Evolutionary conservation across 1,140 invertebrate genomes (phyloP).

Genomic region (Trichoplusia ni): DNA sequence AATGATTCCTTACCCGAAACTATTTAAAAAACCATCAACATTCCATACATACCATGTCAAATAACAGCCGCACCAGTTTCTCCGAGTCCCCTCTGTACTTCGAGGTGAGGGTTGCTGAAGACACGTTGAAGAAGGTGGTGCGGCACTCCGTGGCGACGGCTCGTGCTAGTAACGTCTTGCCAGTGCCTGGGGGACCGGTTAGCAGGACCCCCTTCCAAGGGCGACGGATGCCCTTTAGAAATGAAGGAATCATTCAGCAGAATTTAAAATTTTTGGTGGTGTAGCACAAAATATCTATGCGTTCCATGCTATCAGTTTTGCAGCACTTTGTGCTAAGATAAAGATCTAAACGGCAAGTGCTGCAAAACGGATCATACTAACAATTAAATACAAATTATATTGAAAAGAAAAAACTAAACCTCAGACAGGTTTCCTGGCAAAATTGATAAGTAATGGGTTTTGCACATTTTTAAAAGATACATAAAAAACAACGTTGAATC

Average conservation of each 20-base stretch:
- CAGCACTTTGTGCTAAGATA: too few relatives aligned
- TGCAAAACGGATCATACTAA: too few relatives aligned
- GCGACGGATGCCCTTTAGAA: slow-evolving; percentile 89
- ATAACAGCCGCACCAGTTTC: slow-evolving; percentile 97
- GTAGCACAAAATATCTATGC: neutral
- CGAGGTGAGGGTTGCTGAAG: slow-evolving; percentile 97
- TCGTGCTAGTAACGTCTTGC: slow-evolving; percentile 99
- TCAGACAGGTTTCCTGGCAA: too few relatives aligned
- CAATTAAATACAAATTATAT: too few relatives aligned
- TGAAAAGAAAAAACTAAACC: too few relatives aligned
- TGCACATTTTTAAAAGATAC: too few relatives aligned
- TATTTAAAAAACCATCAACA: neutral
- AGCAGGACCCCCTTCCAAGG: slow-evolving; percentile 95
- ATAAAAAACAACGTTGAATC: too few relatives aligned
- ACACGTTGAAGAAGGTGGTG: slow-evolving; percentile 99
- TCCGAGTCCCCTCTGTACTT: slow-evolving; percentile 99
- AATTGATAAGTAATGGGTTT: too few relatives aligned
- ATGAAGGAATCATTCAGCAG: neutral
- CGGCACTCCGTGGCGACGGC: slow-evolving; percentile 99
- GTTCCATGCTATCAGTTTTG: too few relatives aligned
- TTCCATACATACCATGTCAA: slow-evolving; percentile 93
- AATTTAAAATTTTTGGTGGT: too few relatives aligned
- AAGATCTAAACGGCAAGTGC: too few relatives aligned
- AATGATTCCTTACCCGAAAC: too few relatives aligned
- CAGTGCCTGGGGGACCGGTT: slow-evolving; percentile 95